Conservation (phyloP, 2,797 vertebrate genomes). For the Psittacula echo region DNA sequence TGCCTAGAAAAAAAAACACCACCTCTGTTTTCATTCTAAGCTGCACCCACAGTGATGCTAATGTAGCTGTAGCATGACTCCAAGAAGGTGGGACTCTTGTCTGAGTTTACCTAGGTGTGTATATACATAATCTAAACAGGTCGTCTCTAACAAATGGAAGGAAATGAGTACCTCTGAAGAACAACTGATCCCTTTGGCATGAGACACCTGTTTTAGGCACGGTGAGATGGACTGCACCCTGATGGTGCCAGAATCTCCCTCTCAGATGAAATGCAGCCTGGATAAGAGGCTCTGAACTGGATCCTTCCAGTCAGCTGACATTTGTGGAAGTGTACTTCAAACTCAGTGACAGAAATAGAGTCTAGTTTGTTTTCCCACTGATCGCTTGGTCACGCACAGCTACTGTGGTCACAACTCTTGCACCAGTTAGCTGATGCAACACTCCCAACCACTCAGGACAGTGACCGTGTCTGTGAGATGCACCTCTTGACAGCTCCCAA, state of each 20-base stretch:
- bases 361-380: neutral
- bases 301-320: neutral
- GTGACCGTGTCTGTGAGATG: neutral
- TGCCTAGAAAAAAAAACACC: neutral
- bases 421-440: neutral
- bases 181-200: neutral
- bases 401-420: neutral
- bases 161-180: neutral
- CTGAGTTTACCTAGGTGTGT: neutral
- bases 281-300: neutral
- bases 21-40: neutral
- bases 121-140: neutral
- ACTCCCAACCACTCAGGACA: neutral
- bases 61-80: neutral
- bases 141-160: neutral
- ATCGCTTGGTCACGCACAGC: neutral
- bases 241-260: neutral
- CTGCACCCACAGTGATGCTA: neutral
- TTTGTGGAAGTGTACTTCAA: neutral
- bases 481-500: neutral
- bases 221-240: rapidly evolving
- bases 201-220: neutral
- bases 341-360: neutral
- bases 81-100: neutral
- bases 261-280: neutral